A percentile compares a stretch with the other conserved stretches of the same genome.
Evolutionary conservation across 1,140 invertebrate species (phyloP).

Genomic region (Leptinotarsa defecta): DNA sequence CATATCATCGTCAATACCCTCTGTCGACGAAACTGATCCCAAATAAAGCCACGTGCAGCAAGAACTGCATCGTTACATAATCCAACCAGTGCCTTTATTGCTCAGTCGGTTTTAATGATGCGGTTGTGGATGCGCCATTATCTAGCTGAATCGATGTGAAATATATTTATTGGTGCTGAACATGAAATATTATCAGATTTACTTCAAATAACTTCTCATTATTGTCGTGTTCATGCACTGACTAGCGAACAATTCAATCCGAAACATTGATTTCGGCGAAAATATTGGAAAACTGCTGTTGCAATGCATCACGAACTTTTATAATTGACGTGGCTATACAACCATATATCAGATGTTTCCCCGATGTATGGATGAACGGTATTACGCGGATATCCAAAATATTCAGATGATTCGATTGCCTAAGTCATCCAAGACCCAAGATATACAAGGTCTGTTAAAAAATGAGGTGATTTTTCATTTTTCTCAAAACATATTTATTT

Average conservation of each 20-base stretch:
- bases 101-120: conserved; percentile 8
- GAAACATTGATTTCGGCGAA: not conserved
- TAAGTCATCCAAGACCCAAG: no score
- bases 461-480: no score
- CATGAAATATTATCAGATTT: not conserved
- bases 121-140: conserved; percentile 4
- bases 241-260: not conserved
- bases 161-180: not conserved
- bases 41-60: not conserved
- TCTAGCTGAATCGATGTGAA: not conserved
- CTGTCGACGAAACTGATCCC: no score
- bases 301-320: conserved; percentile 2
- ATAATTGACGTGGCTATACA: not conserved
- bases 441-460: no score
- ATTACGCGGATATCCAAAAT: no score
- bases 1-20: no score
- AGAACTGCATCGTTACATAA: conserved; percentile 2
- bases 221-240: not conserved
- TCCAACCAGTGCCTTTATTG: conserved; percentile 4
- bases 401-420: no score
- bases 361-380: no score
- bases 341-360: not conserved
- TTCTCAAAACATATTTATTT: no score
- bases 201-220: not conserved
- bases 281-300: conserved; percentile 8